A percentile compares a stretch with the other conserved stretches of the same genome.
Evolutionary conservation across 92 coral and sea anemone species (phyloP).

Genomic region (Parazoanthus darwini): DNA sequence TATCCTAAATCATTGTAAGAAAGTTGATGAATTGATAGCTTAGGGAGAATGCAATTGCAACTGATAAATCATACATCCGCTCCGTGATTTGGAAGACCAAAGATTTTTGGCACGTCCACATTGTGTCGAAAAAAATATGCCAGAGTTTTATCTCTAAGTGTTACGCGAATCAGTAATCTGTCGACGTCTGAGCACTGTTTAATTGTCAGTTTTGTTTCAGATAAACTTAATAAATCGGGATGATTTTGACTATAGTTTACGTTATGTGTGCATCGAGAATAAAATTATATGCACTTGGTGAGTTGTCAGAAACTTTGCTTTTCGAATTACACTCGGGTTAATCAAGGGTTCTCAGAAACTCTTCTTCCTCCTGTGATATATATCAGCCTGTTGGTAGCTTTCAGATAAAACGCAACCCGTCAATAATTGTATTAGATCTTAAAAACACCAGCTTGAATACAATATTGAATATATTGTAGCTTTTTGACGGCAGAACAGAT

Average conservation of each 20-base stretch:
- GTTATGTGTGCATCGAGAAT: background rate
- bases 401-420: background rate
- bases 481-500: too few species aligned
- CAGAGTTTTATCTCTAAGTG: constrained; percentile 12
- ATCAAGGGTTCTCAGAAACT: background rate
- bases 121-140: background rate
- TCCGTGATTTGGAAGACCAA: background rate
- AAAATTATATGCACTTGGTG: background rate
- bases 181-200: background rate
- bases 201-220: background rate
- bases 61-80: constrained; percentile 2
- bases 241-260: background rate
- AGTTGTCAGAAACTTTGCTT: background rate
- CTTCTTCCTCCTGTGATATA: constrained; percentile 4
- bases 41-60: constrained; percentile 21
- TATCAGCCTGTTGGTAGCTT: background rate
- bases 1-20: background rate
- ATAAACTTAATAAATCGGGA: constrained; percentile 13
- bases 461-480: background rate
- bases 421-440: background rate
- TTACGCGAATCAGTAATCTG: background rate
- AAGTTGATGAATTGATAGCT: constrained; percentile 11
- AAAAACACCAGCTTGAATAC: background rate
- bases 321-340: constrained; percentile 2
- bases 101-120: background rate